Percentiles rank a stretch among this genome's conserved stretches.
These are phyloP conservation scores for Baccha elongata DNA, from an alignment of 2,888 invertebrate species.

Conservation along the genomic window DNA sequence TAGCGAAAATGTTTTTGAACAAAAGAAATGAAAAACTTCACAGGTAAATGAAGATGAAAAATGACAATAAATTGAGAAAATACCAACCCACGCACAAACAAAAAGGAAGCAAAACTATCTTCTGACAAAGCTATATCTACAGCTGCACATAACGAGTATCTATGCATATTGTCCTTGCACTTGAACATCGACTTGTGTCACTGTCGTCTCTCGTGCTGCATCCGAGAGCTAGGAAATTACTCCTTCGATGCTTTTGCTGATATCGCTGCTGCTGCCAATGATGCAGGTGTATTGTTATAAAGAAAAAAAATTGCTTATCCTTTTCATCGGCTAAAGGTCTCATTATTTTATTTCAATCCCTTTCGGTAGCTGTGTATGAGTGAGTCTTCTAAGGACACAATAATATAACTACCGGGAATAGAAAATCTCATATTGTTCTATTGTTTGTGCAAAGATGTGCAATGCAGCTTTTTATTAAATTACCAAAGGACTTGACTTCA, in stretches of 20 bases:
- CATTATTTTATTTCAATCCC: constrained; percentile 29
- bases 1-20: constrained; percentile 23
- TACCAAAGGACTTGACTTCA: constrained; percentile 14
- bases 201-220: constrained; percentile 1
- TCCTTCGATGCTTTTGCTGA: neutral
- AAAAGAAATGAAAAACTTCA: constrained; percentile 35
- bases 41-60: constrained; percentile 68
- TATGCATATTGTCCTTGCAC: constrained; percentile 69
- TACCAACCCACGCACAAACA: constrained; percentile 14
- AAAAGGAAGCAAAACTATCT: constrained; percentile 16
- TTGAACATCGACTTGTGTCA: constrained; percentile 62
- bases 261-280: neutral
- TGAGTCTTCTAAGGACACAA: constrained; percentile 35
- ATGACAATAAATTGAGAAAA: constrained; percentile 57
- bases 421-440: neutral
- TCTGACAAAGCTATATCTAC: constrained; percentile 2
- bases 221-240: constrained; percentile 3
- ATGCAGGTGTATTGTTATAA: constrained; percentile 39
- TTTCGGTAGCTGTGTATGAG: neutral
- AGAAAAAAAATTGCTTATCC: constrained; percentile 24
- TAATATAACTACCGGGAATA: constrained; percentile 7
- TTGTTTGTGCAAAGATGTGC: constrained; percentile 26
- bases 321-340: constrained; percentile 27
- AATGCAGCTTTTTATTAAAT: constrained; percentile 38
- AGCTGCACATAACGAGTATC: constrained; percentile 9